Evolutionary conservation across 2,888 invertebrate species (phyloP), one percentile per base, ranked within the genome.

Genomic region (Drosophila meridionalis): DNA sequence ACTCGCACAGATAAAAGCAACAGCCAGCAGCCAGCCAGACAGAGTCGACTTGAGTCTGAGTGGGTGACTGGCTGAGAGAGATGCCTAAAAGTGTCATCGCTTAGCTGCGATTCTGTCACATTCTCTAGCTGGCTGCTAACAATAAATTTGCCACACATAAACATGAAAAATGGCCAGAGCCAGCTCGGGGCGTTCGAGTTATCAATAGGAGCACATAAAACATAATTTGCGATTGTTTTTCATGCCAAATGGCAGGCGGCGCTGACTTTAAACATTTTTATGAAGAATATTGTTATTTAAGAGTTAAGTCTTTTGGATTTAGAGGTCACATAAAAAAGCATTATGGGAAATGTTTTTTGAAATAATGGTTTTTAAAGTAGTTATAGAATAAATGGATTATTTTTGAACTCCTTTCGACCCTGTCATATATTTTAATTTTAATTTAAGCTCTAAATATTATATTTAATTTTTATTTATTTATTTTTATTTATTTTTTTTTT

Each of bases 21-120:
- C 71, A 58, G 8, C 30, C 48, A 40, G 4, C 20, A 20, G 20
- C 20, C 42, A n/a, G 38, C 47, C 56, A 65, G 47, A 26, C 50
- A 28, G 20, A 34, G 53, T 47, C 53, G 7, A 30, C 28, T 20
- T 26, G 14, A 42, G 43, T 3, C 26, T 36, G 36, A 14, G 20
- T 12, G 34, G 20, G 40, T 42, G 56, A 8, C n/a, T 45, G 50
- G 8, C 52, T 62, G 42, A 57, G 50, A 38, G 34, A 38, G 68
- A 20, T 36, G 43, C 68, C 68, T 68, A 67, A 70, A 76, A 65
- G 79, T 82, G 80, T 85, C 74, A 71, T 73, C 82, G 84, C 76
- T 85, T 67, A 85, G 74, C 83, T 82, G 61, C 68, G 80, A 80
- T 82, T 72, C 73, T 85, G 86, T 88, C 88, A 78, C 80, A 80